These are phyloP conservation scores for Apogon talboti DNA, from an alignment of 2,797 vertebrate genomes.

Conservation along the genomic window DNA sequence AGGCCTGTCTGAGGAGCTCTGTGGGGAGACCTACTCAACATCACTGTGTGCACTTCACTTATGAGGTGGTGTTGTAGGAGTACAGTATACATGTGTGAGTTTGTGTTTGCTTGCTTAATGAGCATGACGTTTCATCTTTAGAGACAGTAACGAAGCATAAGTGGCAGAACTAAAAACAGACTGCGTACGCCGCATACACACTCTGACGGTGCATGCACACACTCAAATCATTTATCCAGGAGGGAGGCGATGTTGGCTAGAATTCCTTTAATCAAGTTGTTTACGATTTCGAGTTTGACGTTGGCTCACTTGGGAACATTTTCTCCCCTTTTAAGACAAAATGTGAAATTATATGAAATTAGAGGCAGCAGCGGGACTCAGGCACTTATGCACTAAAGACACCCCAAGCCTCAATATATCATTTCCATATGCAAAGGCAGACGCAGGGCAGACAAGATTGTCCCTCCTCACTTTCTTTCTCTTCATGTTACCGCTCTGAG, in stretches of 20 bases:
- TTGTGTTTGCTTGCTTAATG: conserved; percentile 65
- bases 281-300: conserved; percentile 75
- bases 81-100: conserved; percentile 43
- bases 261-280: conserved; percentile 86
- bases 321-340: conserved; percentile 81
- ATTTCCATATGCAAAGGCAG: conserved; percentile 81
- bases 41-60: conserved; percentile 16
- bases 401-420: conserved; percentile 77
- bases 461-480: conserved; percentile 53
- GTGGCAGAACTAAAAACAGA: conserved; percentile 78
- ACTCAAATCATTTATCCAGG: conserved; percentile 67
- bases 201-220: conserved; percentile 37
- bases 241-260: conserved; percentile 66
- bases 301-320: conserved; percentile 78
- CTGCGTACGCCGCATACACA: conserved; percentile 20
- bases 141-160: conserved; percentile 62
- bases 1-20: conserved; percentile 47
- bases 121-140: conserved; percentile 65
- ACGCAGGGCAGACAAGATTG: conserved; percentile 60
- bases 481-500: conserved; percentile 51
- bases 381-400: conserved; percentile 76
- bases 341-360: conserved; percentile 85
- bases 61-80: conserved; percentile 23
- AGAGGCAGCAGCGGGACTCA: conserved; percentile 77
- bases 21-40: conserved; percentile 30